A percentile compares a stretch with the other conserved stretches of the same genome.
These are phyloP conservation scores for Amphimallon solstitiale DNA, from an alignment of 2,888 invertebrate species.

Conservation along the genomic window DNA sequence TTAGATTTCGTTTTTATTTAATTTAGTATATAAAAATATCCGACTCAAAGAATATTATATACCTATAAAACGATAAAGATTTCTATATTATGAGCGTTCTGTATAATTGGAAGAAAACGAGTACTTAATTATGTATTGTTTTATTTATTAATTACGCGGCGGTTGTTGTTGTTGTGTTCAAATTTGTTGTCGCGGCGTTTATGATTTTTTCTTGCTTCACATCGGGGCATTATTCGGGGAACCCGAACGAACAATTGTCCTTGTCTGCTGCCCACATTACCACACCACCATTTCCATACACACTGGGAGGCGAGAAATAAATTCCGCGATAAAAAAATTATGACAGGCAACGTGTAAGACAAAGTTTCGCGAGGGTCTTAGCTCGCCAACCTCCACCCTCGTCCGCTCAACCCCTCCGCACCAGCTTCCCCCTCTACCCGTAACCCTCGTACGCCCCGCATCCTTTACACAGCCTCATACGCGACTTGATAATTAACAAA, in stretches of 20 bases:
- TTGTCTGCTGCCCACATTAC: constrained; percentile 31
- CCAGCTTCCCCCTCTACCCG: constrained; percentile 14
- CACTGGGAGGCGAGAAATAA: constrained; percentile 35
- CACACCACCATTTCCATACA: constrained; percentile 34
- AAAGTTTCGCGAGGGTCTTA: constrained; percentile 49
- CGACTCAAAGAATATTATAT: too few species aligned
- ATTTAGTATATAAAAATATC: too few species aligned
- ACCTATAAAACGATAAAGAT: too few species aligned
- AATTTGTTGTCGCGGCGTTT: neutral
- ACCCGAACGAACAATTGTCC: constrained; percentile 31
- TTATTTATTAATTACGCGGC: neutral
- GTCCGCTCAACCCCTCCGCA: constrained; percentile 52
- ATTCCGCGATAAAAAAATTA: constrained; percentile 42
- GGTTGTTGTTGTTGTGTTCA: neutral
- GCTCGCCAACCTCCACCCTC: constrained; percentile 45
- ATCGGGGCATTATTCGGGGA: constrained; percentile 21
- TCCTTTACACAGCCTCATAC: constrained; percentile 59
- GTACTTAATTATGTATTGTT: neutral
- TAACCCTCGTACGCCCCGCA: constrained; percentile 55
- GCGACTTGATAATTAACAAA: constrained; percentile 66
- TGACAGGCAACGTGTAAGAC: constrained; percentile 47
- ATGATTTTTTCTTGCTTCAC: constrained; percentile 1
- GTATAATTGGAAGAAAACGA: too few species aligned
- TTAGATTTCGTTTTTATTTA: too few species aligned
- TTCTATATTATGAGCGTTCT: too few species aligned